phyloP scores from a whole-genome alignment of 35 echinoderm and acorn worm genomes.

The Patiria miniata region DNA sequence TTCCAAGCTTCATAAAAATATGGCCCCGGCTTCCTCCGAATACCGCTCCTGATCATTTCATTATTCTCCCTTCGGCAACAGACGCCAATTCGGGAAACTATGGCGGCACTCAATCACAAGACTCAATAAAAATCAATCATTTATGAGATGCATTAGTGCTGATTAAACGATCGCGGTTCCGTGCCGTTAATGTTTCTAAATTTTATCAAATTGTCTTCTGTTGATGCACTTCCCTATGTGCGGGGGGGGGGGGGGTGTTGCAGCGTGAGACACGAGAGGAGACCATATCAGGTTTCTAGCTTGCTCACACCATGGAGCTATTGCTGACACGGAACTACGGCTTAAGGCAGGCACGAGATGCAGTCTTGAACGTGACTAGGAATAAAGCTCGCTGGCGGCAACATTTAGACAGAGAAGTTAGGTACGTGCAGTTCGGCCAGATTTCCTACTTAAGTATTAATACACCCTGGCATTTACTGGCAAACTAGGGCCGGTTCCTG shows the following conservation, averaged over 20 bases:
- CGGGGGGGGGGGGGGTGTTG: background rate
- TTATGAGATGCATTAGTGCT: background rate
- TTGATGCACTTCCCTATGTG: background rate
- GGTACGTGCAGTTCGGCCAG: too few species aligned
- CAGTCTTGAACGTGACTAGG: background rate
- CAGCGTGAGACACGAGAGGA: too few species aligned
- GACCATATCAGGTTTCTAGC: background rate
- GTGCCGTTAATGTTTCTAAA: background rate
- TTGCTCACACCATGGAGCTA: too few species aligned
- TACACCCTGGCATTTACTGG: too few species aligned
- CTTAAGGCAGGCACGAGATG: conserved; percentile 9
- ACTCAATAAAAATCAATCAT: background rate
- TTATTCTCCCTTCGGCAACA: too few species aligned
- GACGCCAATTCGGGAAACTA: too few species aligned
- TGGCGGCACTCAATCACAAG: background rate
- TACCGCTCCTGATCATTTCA: too few species aligned
- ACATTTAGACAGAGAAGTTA: background rate
- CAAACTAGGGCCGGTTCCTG: too few species aligned
- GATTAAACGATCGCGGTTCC: background rate
- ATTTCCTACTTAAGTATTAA: too few species aligned
- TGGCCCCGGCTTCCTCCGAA: too few species aligned
- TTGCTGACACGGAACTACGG: conserved; percentile 20
- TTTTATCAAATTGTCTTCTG: background rate
- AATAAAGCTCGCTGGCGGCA: background rate
- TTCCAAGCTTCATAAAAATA: too few species aligned